Percentiles rank a stretch among this genome's conserved stretches.
Evolutionary conservation across 2,113 vertebrate species (phyloP).

Genomic region (Vulpes ferrilata): DNA sequence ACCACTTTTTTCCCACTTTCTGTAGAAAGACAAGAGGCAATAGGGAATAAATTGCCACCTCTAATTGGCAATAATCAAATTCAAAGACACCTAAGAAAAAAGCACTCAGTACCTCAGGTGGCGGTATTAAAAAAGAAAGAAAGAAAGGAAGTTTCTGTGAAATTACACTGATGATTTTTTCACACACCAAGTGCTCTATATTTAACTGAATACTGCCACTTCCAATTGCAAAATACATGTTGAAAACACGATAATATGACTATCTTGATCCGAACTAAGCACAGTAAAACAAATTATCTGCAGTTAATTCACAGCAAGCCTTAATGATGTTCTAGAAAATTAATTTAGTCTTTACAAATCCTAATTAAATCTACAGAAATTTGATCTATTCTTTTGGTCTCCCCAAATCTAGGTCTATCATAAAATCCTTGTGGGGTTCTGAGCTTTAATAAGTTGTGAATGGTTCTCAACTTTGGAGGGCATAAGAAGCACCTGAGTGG

Average conservation of each 20-base stretch:
- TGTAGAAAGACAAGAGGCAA: conserved; percentile 49
- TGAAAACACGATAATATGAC: conserved; percentile 39
- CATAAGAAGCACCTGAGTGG: not conserved
- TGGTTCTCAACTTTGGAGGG: not conserved
- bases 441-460: not conserved
- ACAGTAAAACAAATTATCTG: conserved; percentile 54
- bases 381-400: conserved; percentile 33
- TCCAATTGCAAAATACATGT: conserved; percentile 3
- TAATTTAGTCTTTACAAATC: conserved; percentile 45
- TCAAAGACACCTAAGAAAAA: conserved; percentile 68
- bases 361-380: conserved; percentile 55
- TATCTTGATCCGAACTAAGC: not conserved
- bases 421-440: conserved; percentile 9
- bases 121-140: conserved; percentile 50
- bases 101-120: conserved; percentile 56
- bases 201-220: conserved; percentile 68
- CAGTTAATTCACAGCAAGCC: conserved; percentile 47
- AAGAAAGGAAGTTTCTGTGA: conserved; percentile 72
- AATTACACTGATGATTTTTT: conserved; percentile 72
- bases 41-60: conserved; percentile 69
- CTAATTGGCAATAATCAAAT: conserved; percentile 77
- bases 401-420: not conserved
- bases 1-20: not conserved
- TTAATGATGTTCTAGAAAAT: conserved; percentile 47
- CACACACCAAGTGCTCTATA: conserved; percentile 60